Evolutionary conservation across 2,888 invertebrate species (phyloP).

Genomic region (Eupithecia abbreviata): DNA sequence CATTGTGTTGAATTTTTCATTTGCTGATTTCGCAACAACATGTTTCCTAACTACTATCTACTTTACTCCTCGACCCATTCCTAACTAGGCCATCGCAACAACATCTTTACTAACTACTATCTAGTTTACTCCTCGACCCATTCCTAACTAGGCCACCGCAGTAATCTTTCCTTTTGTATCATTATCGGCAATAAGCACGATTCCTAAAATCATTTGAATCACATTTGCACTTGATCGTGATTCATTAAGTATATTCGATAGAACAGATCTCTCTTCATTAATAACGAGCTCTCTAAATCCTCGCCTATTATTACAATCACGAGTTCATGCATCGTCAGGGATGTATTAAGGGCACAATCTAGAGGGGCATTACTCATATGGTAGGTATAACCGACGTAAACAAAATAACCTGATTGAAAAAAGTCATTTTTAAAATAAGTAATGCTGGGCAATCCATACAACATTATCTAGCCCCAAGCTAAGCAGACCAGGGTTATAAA

Average conservation of each 20-base stretch:
- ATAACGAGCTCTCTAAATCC: conserved; percentile 73
- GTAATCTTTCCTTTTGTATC: conserved; percentile 5
- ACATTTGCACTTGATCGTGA: conserved; percentile 73
- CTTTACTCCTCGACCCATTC: too few species aligned
- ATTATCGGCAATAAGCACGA: conserved; percentile 69
- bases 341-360: neutral
- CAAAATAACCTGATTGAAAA: neutral
- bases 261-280: conserved; percentile 66
- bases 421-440: too few species aligned
- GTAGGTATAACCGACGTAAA: neutral
- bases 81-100: too few species aligned
- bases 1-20: too few species aligned
- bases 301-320: conserved; percentile 72
- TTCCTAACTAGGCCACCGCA: conserved; percentile 1
- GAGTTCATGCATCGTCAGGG: conserved; percentile 64
- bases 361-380: neutral
- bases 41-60: too few species aligned
- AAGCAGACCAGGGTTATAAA: too few species aligned
- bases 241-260: conserved; percentile 63
- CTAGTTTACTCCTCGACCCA: neutral
- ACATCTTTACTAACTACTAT: neutral
- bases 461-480: too few species aligned
- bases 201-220: conserved; percentile 56
- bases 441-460: too few species aligned
- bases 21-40: neutral